phyloP scores from a whole-genome alignment of 2,888 invertebrate genomes.

The Noctua janthe region DNA sequence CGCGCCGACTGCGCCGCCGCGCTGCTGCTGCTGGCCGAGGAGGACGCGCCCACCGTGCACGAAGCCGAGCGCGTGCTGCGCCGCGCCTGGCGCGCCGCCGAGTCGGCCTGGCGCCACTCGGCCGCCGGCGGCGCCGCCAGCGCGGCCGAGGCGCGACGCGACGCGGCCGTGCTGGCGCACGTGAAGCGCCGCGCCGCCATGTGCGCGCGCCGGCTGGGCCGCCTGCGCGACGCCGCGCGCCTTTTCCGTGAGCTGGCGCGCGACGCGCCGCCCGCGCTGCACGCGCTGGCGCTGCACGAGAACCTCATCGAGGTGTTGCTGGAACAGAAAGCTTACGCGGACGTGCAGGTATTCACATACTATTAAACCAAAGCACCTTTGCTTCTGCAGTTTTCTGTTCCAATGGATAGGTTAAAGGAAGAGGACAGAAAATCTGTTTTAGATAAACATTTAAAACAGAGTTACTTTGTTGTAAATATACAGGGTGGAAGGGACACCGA shows the following conservation, averaged over 20 bases:
- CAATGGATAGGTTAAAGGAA: not conserved
- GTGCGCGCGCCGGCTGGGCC: constrained; percentile 98
- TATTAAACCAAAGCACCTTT: not conserved
- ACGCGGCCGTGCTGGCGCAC: constrained; percentile 98
- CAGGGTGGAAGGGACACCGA: too few relatives aligned
- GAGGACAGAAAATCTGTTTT: too few relatives aligned
- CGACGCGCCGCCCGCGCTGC: constrained; percentile 98
- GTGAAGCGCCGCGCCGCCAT: constrained; percentile 98
- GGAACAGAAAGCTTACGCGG: constrained; percentile 99
- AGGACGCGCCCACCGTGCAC: constrained; percentile 97
- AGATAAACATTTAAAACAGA: too few relatives aligned
- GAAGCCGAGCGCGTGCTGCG: constrained; percentile 90
- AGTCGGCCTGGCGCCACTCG: constrained; percentile 95
- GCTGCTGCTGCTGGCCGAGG: constrained; percentile 98
- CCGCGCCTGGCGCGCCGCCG: constrained; percentile 98
- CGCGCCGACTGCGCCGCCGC: constrained; percentile 98
- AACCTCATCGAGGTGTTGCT: constrained; percentile 98
- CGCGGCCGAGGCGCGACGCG: constrained; percentile 97
- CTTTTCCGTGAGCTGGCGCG: constrained; percentile 99
- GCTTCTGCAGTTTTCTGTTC: not conserved
- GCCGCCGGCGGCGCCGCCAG: constrained; percentile 96
- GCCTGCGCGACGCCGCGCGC: constrained; percentile 98
- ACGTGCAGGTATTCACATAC: constrained; percentile 87
- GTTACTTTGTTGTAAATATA: not conserved
- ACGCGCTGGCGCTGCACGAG: constrained; percentile 96